Evolutionary conservation across 2,797 vertebrate species (phyloP).

Genomic region (Scyliorhinus canicula): DNA sequence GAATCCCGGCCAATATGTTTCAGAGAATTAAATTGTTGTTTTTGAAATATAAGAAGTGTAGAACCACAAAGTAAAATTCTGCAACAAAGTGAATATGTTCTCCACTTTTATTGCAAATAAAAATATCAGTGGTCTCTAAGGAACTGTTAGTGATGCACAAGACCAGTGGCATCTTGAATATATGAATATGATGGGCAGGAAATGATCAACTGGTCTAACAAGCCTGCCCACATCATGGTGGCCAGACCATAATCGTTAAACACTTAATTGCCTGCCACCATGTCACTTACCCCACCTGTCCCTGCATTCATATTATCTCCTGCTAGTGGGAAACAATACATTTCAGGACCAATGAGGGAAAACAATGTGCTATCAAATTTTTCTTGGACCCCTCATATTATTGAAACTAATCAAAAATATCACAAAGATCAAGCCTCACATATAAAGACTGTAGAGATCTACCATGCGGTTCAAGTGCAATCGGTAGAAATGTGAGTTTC

Average conservation of each 20-base stretch:
- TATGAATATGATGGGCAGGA: background rate
- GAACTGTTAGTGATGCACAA: background rate
- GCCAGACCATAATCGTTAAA: background rate
- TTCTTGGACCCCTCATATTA: too few relatives aligned
- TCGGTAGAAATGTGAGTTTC: too few relatives aligned
- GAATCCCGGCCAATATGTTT: too few relatives aligned
- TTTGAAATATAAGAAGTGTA: background rate
- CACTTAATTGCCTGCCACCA: background rate
- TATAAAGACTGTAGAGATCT: too few relatives aligned
- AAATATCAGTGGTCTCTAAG: background rate
- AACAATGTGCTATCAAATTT: too few relatives aligned
- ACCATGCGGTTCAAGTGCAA: too few relatives aligned
- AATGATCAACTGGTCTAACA: background rate
- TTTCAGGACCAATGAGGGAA: too few relatives aligned
- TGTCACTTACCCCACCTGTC: too few relatives aligned
- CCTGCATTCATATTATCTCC: too few relatives aligned
- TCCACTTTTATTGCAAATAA: background rate
- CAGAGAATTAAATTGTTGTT: background rate
- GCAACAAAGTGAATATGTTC: background rate
- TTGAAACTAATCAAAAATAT: too few relatives aligned
- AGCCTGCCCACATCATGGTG: background rate
- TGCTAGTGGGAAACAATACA: too few relatives aligned
- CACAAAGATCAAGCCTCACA: too few relatives aligned
- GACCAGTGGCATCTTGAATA: background rate
- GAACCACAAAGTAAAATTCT: background rate